phyloP scores from a whole-genome alignment of 2,888 invertebrate species.

The Diarsia brunnea region DNA sequence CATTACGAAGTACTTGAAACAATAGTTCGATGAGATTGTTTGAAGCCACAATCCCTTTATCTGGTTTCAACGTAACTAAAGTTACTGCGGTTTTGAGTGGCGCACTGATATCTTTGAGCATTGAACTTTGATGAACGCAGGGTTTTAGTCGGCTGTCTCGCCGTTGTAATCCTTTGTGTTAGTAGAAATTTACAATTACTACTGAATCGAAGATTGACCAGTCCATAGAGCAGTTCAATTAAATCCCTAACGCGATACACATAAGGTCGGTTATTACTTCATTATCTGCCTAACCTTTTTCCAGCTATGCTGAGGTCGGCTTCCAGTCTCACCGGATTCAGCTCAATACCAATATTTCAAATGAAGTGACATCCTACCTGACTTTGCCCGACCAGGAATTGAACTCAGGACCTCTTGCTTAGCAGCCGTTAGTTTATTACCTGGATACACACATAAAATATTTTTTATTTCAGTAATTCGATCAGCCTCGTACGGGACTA shows the following conservation, averaged over 20 bases:
- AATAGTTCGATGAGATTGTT: slow-evolving; percentile 6
- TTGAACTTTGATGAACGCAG: neutral
- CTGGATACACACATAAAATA: too few species aligned
- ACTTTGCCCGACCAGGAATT: too few species aligned
- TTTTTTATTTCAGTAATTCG: too few species aligned
- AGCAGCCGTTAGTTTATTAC: too few species aligned
- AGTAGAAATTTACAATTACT: neutral
- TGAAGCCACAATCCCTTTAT: slow-evolving; percentile 23
- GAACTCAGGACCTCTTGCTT: too few species aligned
- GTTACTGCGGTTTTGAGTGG: slow-evolving; percentile 27
- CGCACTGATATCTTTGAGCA: neutral
- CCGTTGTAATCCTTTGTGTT: neutral
- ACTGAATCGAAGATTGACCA: too few species aligned
- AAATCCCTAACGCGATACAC: slow-evolving; percentile 52
- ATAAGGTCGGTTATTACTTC: slow-evolving; percentile 54
- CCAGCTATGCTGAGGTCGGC: too few species aligned
- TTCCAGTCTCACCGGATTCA: too few species aligned
- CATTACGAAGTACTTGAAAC: neutral
- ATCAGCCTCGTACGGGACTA: too few species aligned
- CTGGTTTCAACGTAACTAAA: neutral
- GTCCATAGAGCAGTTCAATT: slow-evolving; percentile 91
- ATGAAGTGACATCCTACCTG: too few species aligned
- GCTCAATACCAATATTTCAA: too few species aligned
- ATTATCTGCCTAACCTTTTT: too few species aligned
- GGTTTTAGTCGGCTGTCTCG: neutral